Percentiles rank a stretch among this genome's conserved stretches.
phyloP scores from a whole-genome alignment of 1,140 invertebrate genomes.

The Drosophila erecta region DNA sequence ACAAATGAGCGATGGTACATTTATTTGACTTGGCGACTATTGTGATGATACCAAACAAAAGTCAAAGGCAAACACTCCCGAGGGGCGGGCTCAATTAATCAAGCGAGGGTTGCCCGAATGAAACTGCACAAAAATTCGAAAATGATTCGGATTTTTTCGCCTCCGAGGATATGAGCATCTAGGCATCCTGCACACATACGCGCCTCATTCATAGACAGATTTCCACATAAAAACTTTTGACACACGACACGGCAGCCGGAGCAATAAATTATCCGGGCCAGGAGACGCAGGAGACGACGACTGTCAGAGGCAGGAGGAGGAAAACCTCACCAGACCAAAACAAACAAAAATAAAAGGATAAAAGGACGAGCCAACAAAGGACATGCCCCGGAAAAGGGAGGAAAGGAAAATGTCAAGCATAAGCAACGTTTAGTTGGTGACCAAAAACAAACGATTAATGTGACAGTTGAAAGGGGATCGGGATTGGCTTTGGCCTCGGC shows the following conservation, averaged over 20 bases:
- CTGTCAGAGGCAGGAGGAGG: conserved; percentile 35
- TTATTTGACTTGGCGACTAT: conserved; percentile 52
- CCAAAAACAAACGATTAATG: conserved; percentile 84
- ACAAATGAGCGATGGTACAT: conserved; percentile 47
- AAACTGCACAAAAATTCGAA: conserved; percentile 67
- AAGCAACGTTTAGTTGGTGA: conserved; percentile 76
- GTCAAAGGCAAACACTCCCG: conserved; percentile 66
- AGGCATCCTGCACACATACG: conserved; percentile 50
- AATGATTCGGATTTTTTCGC: conserved; percentile 70
- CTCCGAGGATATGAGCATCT: not conserved
- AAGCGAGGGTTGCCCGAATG: conserved; percentile 56
- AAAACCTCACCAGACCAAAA: conserved; percentile 65
- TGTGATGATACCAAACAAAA: conserved; percentile 58
- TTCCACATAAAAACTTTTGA: conserved; percentile 78
- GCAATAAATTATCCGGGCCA: conserved; percentile 72
- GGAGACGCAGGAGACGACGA: conserved; percentile 12
- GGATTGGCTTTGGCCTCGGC: conserved; percentile 13
- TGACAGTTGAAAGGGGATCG: conserved; percentile 76
- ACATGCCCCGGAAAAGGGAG: conserved; percentile 45
- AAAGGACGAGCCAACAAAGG: conserved; percentile 52
- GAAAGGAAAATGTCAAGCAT: conserved; percentile 48
- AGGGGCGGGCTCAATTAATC: conserved; percentile 67
- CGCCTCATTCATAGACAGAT: conserved; percentile 78
- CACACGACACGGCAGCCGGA: conserved; percentile 76
- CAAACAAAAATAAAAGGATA: conserved; percentile 55